Base-by-base conservation (phyloP, 2,113 vertebrate genomes). In the Ctenomys sociabilis region DNA sequence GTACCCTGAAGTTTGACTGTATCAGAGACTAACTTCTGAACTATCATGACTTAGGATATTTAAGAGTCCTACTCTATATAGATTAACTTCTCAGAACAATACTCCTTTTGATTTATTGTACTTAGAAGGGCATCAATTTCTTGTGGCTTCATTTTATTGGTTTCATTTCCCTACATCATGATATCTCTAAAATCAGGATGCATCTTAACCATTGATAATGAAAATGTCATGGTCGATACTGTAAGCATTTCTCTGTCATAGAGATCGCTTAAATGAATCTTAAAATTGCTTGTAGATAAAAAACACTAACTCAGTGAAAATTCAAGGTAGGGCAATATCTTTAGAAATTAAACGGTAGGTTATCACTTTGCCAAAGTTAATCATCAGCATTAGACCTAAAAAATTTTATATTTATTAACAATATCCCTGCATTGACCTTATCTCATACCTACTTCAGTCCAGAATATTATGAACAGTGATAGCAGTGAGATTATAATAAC, bases 71-170 rank as follows among this genome's bases (percentile, higher is more conserved):
- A 21, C 4, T 32, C 0, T n/a, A 28, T 57, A 49, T 57, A 49
- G 37, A 49, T 91, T 91, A 52, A 32, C 87, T 77, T 93, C 80
- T 87, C 32, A 88, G 90, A 85, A 78, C 63, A 82, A 9, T 91
- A 19, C 16, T 85, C 14, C 37, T 95, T 70, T 84, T 63, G 45
- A 59, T 83, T 78, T 40, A 70, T 86, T 93, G 88, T 86, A 80
- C 63, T 94, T 63, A 64, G 57, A 75, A 95, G 66, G 89, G 37
- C 24, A 49, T 3, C 7, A 0, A 3, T 68, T 93, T 80, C 81
- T 1, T n/a, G 35, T 61, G 19, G 12, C 35, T 7, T 83, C n/a
- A 32, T 87, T 87, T 83, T 73, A 80, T 30, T 84, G 30, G 87
- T 93, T 91, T 57, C 9, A 16, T 89, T 24, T n/a, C 8, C 8